Percentiles rank a stretch among this genome's conserved stretches.
Evolutionary conservation across 2,113 vertebrate species (phyloP).

Genomic region (Dolichallabes microphthalmus): DNA sequence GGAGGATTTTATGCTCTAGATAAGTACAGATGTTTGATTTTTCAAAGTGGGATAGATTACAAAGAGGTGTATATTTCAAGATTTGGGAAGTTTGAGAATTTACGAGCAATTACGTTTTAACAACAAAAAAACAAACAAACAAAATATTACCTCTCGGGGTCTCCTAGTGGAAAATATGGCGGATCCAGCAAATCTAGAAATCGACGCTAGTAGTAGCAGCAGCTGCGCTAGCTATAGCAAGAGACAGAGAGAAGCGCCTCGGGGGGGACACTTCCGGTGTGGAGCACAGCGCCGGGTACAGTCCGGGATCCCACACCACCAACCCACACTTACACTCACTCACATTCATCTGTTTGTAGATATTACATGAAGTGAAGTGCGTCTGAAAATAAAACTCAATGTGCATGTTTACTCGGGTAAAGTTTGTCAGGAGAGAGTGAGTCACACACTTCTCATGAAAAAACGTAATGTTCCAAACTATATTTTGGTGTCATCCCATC

Average conservation of each 20-base stretch:
- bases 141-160: conserved; percentile 53
- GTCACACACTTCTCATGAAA: neutral
- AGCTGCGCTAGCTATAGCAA: conserved; percentile 28
- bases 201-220: conserved; percentile 38
- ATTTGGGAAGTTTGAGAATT: neutral
- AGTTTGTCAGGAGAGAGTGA: neutral
- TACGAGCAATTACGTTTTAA: neutral
- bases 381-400: neutral
- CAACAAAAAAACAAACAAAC: too few relatives aligned
- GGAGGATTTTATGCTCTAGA: neutral
- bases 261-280: conserved; percentile 41
- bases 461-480: too few relatives aligned
- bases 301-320: neutral
- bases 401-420: neutral
- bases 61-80: neutral
- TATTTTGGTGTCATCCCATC: neutral
- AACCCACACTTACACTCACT: neutral
- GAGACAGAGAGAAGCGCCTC: conserved; percentile 7
- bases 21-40: neutral
- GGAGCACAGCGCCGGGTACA: neutral
- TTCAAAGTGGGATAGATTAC: neutral
- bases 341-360: neutral
- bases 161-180: conserved; percentile 58
- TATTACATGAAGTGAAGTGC: neutral
- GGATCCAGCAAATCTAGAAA: conserved; percentile 39